These are phyloP conservation scores for Phymanthus crucifer DNA, from an alignment of 92 coral and sea anemone genomes.

Conservation along the genomic window DNA sequence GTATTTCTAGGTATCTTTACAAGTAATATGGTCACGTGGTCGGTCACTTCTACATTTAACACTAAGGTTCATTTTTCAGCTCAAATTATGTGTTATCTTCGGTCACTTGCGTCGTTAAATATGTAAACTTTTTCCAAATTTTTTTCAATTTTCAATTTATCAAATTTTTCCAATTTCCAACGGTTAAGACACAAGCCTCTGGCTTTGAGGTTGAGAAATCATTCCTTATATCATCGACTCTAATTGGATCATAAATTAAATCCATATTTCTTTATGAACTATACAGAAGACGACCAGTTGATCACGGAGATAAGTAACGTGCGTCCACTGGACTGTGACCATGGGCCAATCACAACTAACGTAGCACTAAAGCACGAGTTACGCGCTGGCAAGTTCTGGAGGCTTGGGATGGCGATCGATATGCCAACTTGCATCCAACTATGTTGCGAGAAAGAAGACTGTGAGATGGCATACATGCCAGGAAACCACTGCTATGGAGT, in stretches of 20 bases:
- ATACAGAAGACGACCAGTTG: conserved; percentile 45
- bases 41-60: no score
- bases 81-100: no score
- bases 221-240: no score
- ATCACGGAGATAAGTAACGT: conserved; percentile 67
- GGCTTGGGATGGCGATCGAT: conserved; percentile 73
- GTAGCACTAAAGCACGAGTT: conserved; percentile 78
- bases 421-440: conserved; percentile 84
- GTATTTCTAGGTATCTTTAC: no score
- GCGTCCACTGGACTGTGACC: conserved; percentile 63
- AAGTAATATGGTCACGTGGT: no score
- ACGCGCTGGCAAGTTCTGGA: conserved; percentile 83
- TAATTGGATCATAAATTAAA: not conserved
- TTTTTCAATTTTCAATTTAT: no score
- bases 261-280: not conserved
- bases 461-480: conserved; percentile 96
- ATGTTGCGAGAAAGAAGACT: conserved; percentile 88
- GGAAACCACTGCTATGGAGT: conserved; percentile 94
- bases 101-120: no score
- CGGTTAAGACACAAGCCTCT: no score
- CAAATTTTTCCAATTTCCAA: no score
- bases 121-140: no score
- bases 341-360: conserved; percentile 73
- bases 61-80: no score
- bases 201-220: no score